Evolutionary conservation across 1,140 invertebrate species (phyloP), one percentile per base, ranked within the genome.

Genomic region (Drosophila lacertosa): DNA sequence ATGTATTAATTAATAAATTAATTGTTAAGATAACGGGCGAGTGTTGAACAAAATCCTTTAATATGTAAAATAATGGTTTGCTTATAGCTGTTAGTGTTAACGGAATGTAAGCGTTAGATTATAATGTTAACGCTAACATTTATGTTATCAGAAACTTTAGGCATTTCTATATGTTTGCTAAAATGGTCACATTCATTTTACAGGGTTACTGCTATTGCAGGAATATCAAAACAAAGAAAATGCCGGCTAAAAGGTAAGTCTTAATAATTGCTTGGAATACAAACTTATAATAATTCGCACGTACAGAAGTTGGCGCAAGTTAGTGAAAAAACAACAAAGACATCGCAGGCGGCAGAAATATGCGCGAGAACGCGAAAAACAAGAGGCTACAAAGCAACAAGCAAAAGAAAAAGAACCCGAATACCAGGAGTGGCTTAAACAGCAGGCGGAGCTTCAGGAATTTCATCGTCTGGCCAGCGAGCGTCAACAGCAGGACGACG

Each of bases 241-340:
- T 71, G 68, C 68, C 68, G 53, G 54, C 35, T 13, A 59, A 66
- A 16, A 32, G 68, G 68, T 71, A 40, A 32, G 10, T 6, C 16
- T 29, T 7, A n/a, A 45, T n/a, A 35, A 33, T 29, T 53, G n/a
- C n/a, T 15, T 16, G 6, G 0, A 10, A 18, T 9, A 40, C 6
- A 4, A 39, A 39, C 22, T 48, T n/a, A 4, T 26, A 16, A 24
- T 18, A 4, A 13, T 15, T 35, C 6, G 2, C 2, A 45, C 37
- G 10, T 15, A 5, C 18, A 74, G 90, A 54, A 59, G 90, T 54
- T 92, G 92, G 89, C 89, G 92, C 35, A 92, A 92, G 72, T 7
- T 89, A 16, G 84, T 89, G 2, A 93, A 93, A 71, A 93, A 92
- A 74, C 58, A 79, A 22, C 89, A 92, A 81, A 71, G 92, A 44